Conservation (phyloP, 2,888 invertebrate species). For the Encarsia formosa region DNA sequence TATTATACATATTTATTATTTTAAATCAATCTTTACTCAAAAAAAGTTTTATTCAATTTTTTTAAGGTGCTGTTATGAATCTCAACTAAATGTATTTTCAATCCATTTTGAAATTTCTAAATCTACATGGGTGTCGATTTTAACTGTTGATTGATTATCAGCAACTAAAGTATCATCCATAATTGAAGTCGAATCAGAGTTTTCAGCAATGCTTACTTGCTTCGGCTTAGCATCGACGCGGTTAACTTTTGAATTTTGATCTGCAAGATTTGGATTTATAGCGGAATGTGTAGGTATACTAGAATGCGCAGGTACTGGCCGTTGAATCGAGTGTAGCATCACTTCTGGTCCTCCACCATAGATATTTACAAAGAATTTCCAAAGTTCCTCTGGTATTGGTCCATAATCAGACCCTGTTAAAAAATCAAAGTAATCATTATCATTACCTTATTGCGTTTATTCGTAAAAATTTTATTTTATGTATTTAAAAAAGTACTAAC, state of each 20-base stretch:
- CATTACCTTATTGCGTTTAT: no score
- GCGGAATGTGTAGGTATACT: constrained; percentile 48
- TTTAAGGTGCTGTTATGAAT: no score
- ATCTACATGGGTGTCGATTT: no score
- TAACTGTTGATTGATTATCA: no score
- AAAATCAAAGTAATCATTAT: not conserved
- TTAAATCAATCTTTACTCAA: no score
- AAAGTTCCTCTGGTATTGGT: constrained; percentile 78
- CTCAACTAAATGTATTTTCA: no score
- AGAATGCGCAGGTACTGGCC: constrained; percentile 40
- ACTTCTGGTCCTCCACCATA: constrained; percentile 91
- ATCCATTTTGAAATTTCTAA: no score
- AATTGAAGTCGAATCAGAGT: constrained; percentile 43
- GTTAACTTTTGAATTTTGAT: constrained; percentile 39
- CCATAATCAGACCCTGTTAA: constrained; percentile 61
- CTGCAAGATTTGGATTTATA: constrained; percentile 43
- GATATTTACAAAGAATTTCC: constrained; percentile 80
- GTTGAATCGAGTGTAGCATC: constrained; percentile 49
- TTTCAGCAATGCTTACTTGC: constrained; percentile 41
- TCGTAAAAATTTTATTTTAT: not conserved
- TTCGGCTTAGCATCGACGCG: constrained; percentile 39
- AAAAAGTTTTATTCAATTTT: no score
- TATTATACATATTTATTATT: no score
- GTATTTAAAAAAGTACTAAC: constrained; percentile 34
- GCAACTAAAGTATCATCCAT: constrained; percentile 37